Conservation (phyloP, 2,113 vertebrate species). For the Plotosus lineatus region DNA sequence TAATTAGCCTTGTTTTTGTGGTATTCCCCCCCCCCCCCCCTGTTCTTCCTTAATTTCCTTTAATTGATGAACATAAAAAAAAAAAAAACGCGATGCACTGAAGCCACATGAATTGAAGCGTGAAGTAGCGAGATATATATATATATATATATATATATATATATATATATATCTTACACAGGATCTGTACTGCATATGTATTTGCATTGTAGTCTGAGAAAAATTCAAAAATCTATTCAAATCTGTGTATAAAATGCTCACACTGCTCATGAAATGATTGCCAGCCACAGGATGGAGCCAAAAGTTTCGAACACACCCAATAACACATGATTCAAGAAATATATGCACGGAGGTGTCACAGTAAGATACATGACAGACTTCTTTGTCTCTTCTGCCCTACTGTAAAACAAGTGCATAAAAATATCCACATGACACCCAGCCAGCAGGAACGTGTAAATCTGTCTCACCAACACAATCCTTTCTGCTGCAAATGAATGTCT, state of each 20-base stretch:
- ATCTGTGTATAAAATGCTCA: background rate
- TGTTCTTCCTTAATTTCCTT: no score
- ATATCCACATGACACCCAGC: slow-evolving; percentile 1
- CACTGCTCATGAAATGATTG: background rate
- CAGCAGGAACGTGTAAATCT: slow-evolving; percentile 21
- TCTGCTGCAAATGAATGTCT: slow-evolving; percentile 39
- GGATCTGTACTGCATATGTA: background rate
- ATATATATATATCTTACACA: no score
- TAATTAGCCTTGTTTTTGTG: no score
- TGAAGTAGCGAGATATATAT: no score
- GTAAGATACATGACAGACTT: background rate
- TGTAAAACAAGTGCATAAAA: slow-evolving; percentile 12
- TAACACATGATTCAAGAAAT: background rate
- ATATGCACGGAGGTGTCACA: background rate
- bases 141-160: no score
- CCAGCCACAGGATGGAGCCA: background rate
- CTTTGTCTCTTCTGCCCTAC: background rate
- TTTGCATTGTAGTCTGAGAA: background rate
- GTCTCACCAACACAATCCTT: slow-evolving; percentile 28
- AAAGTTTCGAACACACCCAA: background rate
- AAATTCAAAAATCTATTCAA: background rate
- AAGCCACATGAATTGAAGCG: no score
- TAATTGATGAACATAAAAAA: no score
- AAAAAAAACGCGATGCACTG: no score
- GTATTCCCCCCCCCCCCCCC: no score